Percentiles rank a stretch among this genome's conserved stretches.
Conservation (phyloP, 2,888 invertebrate genomes). For the Agapostemon virescens region DNA sequence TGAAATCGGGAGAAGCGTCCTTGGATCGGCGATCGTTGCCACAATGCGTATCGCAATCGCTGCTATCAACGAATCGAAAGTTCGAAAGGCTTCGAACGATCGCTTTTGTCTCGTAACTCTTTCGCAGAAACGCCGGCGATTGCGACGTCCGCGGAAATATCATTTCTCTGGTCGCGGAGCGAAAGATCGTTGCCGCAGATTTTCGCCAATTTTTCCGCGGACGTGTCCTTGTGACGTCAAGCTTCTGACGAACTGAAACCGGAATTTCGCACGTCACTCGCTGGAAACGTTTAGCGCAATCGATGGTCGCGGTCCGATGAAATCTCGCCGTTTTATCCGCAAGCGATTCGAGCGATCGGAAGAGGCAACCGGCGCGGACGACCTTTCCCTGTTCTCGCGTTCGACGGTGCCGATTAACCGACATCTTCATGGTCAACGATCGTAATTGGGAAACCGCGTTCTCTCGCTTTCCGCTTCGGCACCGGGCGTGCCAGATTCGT, state of each 20-base stretch:
- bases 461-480: neutral
- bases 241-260: conserved; percentile 31
- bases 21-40: neutral
- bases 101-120: conserved; percentile 12
- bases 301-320: conserved; percentile 15
- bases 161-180: too few species aligned
- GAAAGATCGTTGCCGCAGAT: neutral
- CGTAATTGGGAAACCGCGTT: conserved; percentile 30
- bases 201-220: conserved; percentile 23
- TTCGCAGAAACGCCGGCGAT: neutral
- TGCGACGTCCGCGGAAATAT: conserved; percentile 19
- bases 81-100: neutral
- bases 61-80: neutral
- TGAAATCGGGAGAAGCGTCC: neutral
- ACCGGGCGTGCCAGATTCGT: neutral
- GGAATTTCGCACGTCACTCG: conserved; percentile 40
- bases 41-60: neutral
- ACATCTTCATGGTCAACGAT: conserved; percentile 22
- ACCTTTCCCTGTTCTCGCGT: conserved; percentile 16
- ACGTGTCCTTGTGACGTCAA: conserved; percentile 53
- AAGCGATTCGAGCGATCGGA: conserved; percentile 13
- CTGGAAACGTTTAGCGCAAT: conserved; percentile 41
- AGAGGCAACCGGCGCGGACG: conserved; percentile 19
- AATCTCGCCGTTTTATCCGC: conserved; percentile 20
- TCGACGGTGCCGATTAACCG: conserved; percentile 13